Percentiles rank a stretch among this genome's conserved stretches.
Conservation (phyloP, 2,113 vertebrate species). For the Callipepla squamata region DNA sequence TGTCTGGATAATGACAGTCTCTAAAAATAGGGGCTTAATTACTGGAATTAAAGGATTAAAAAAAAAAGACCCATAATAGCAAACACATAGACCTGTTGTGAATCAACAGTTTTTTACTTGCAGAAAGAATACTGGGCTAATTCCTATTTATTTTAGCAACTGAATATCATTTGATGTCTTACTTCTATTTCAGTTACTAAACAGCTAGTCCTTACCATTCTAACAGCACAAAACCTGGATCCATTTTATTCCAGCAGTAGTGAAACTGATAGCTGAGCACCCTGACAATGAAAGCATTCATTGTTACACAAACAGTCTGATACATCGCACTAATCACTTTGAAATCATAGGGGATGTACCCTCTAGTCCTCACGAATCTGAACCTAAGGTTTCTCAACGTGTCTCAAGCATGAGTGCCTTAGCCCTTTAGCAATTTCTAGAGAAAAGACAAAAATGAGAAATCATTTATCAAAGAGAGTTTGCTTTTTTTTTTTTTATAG, state of each 20-base stretch:
- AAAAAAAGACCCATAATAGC: not conserved
- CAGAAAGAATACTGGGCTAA: not conserved
- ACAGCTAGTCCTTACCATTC: not conserved
- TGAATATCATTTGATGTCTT: not conserved
- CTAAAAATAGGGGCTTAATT: constrained; percentile 24
- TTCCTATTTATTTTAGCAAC: not conserved
- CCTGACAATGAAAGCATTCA: not conserved
- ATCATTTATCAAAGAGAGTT: not conserved
- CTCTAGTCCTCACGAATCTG: not conserved
- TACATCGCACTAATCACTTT: not conserved
- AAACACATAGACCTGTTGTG: not conserved
- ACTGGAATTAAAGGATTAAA: not conserved
- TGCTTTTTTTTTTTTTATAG: not conserved
- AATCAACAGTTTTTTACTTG: constrained; percentile 32
- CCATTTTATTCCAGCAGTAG: not conserved
- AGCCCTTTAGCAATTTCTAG: not conserved
- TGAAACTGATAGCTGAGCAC: not conserved
- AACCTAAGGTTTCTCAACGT: not conserved
- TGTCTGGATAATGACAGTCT: not conserved
- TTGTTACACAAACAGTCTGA: not conserved
- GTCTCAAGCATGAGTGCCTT: not conserved
- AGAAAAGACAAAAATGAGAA: not conserved
- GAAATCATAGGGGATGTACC: not conserved
- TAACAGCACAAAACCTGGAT: not conserved
- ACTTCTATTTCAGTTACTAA: not conserved